These are phyloP conservation scores for Rhopalosiphum maidis DNA, from an alignment of 1,140 invertebrate genomes.

Conservation along the genomic window DNA sequence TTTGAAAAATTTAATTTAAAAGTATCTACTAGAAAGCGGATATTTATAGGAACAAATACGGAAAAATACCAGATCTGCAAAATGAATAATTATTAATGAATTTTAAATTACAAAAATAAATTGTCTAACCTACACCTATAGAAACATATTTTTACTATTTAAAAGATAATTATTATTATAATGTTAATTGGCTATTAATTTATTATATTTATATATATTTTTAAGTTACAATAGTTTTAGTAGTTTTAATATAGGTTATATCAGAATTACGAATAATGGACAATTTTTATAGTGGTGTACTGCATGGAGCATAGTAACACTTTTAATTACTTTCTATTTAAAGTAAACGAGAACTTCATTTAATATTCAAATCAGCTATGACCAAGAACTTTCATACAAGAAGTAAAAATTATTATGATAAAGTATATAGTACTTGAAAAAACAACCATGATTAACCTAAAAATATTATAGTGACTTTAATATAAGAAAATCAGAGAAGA, in stretches of 20 bases:
- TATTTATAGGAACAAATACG: too few species aligned
- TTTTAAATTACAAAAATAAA: too few species aligned
- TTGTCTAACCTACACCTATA: too few species aligned
- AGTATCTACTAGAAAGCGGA: too few species aligned
- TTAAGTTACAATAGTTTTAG: background rate
- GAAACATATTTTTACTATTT: too few species aligned
- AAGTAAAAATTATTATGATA: background rate
- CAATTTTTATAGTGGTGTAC: background rate
- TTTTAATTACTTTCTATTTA: background rate
- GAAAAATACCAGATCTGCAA: too few species aligned
- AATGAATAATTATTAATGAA: too few species aligned
- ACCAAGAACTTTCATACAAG: background rate
- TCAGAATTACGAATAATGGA: background rate
- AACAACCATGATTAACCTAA: background rate
- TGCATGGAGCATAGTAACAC: background rate
- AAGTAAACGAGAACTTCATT: background rate
- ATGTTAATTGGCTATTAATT: background rate
- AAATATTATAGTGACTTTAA: background rate
- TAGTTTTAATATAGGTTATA: background rate
- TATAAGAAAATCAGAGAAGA: background rate
- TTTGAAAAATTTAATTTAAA: too few species aligned
- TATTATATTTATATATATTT: background rate
- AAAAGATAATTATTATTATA: too few species aligned
- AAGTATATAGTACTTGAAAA: background rate
- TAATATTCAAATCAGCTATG: background rate